phyloP scores from a whole-genome alignment of 2,888 invertebrate genomes.

The Chaetoderma sp. region DNA sequence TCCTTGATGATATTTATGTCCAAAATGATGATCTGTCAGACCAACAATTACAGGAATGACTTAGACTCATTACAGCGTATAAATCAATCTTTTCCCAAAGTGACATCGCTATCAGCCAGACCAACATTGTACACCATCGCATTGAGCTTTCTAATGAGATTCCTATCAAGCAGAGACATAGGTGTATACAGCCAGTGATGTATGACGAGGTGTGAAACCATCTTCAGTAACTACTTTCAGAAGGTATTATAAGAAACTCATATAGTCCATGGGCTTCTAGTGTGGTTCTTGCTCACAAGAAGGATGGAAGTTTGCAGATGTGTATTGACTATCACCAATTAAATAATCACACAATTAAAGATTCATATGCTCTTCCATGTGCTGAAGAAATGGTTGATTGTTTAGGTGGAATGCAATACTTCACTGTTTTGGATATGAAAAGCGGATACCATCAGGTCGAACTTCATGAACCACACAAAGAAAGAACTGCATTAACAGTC shows the following conservation, averaged over 20 bases:
- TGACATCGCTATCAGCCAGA: constrained; percentile 24
- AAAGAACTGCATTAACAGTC: constrained; percentile 32
- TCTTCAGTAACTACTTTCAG: constrained; percentile 31
- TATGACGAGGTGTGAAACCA: constrained; percentile 34
- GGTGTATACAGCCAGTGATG: constrained; percentile 36
- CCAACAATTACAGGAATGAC: too few species aligned
- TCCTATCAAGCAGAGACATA: constrained; percentile 33
- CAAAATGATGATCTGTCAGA: too few species aligned
- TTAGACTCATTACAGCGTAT: too few species aligned
- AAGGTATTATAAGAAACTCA: constrained; percentile 32
- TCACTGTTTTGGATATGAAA: constrained; percentile 24
- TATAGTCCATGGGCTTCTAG: constrained; percentile 32
- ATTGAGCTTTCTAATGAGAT: constrained; percentile 26
- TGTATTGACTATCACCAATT: constrained; percentile 34
- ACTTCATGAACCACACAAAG: constrained; percentile 30
- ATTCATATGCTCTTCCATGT: constrained; percentile 32
- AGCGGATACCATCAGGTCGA: constrained; percentile 32
- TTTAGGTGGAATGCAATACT: constrained; percentile 25
- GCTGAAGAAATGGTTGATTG: constrained; percentile 37
- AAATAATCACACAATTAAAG: constrained; percentile 31
- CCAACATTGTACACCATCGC: constrained; percentile 14
- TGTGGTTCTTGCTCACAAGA: constrained; percentile 31
- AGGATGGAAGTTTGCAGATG: constrained; percentile 28
- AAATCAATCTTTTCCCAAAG: constrained; percentile 20
- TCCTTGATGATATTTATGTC: too few species aligned